Base-by-base conservation (phyloP, 1,140 invertebrate genomes). In the Trigoniulus corallinus region DNA sequence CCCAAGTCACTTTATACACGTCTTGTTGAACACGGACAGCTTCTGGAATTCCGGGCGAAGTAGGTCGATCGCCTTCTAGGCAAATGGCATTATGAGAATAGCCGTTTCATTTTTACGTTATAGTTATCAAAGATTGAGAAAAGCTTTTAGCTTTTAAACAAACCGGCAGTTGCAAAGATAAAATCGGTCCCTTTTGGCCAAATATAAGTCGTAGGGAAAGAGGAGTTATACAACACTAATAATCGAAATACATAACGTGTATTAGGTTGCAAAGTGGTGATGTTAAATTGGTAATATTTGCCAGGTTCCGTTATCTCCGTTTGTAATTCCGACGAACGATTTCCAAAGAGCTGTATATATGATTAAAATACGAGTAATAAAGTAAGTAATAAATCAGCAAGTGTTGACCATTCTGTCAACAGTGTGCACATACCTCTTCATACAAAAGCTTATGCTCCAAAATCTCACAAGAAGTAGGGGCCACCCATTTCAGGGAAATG, bases 101-200 rank as follows among this genome's bases (percentile, higher is more conserved):
- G 54, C 58, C 58, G 52, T 4, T 13, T 54, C 24, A 45, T 21
- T 45, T 23, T 1, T 23, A 18, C 18, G 18, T 45, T 45, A 12
- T 18, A 18, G 43, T 45, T 23, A 12, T 21, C 23, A 1, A n/a
- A n/a, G n/a, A n/a, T n/a, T n/a, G n/a, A n/a, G n/a, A 7, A 10
- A 20, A 42, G 62, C 58, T 64, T 72, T n/a, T n/a, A n/a, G n/a
- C n/a, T n/a, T n/a, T n/a, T n/a, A n/a, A n/a, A n/a, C n/a, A n/a
- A n/a, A 81, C 81, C 80, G 27, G 79, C 59, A 3, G 86, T 89
- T 67, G 81, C 77, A 62, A 79, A 88, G 2, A 72, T 73, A 59
- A 84, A 87, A 45, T 68, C 65, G 1, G 72, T 70, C 55, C 81
- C 75, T 39, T 58, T 48, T 0, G 84, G 81, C 76, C 82, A 88